A percentile compares a stretch with the other conserved stretches of the same genome.
These are phyloP conservation scores for Cygnus atratus DNA, from an alignment of 2,113 vertebrate species.

Conservation along the genomic window DNA sequence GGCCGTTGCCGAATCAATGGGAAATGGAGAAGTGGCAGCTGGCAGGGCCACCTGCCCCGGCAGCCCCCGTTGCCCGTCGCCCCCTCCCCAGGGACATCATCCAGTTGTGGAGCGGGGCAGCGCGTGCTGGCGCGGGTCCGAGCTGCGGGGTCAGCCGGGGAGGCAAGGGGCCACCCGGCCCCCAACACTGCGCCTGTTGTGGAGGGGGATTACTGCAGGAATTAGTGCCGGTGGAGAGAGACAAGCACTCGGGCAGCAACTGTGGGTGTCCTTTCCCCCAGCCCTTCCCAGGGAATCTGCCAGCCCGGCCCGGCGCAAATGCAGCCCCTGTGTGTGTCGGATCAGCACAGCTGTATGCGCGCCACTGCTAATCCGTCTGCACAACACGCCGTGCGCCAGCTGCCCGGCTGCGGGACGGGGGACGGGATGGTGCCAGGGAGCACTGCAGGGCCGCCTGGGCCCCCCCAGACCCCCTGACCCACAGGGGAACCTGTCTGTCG, in stretches of 20 bases:
- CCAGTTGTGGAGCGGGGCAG: slow-evolving; percentile 8
- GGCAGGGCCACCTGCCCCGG: slow-evolving; percentile 18
- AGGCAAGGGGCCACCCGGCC: background rate
- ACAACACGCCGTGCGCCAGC: slow-evolving; percentile 15
- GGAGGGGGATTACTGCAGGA: slow-evolving; percentile 8
- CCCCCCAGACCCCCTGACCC: accelerated
- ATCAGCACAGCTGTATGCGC: slow-evolving; percentile 60
- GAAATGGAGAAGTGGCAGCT: slow-evolving; percentile 37
- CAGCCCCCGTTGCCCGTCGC: background rate
- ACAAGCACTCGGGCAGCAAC: background rate
- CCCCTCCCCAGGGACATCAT: background rate
- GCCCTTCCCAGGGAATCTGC: slow-evolving; percentile 42
- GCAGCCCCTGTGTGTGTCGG: slow-evolving; percentile 14
- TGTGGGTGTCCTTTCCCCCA: slow-evolving; percentile 19
- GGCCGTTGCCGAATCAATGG: background rate
- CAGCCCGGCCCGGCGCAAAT: background rate
- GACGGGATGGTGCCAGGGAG: background rate
- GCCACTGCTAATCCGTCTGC: slow-evolving; percentile 45
- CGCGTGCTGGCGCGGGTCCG: background rate
- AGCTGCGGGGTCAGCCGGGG: background rate
- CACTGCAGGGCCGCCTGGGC: accelerated
- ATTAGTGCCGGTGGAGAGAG: slow-evolving; percentile 41
- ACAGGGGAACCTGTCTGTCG: accelerated
- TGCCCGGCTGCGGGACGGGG: background rate
- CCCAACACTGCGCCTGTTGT: slow-evolving; percentile 14